These are phyloP conservation scores for Aphrophora alni DNA, from an alignment of 2,888 invertebrate genomes.

Conservation along the genomic window DNA sequence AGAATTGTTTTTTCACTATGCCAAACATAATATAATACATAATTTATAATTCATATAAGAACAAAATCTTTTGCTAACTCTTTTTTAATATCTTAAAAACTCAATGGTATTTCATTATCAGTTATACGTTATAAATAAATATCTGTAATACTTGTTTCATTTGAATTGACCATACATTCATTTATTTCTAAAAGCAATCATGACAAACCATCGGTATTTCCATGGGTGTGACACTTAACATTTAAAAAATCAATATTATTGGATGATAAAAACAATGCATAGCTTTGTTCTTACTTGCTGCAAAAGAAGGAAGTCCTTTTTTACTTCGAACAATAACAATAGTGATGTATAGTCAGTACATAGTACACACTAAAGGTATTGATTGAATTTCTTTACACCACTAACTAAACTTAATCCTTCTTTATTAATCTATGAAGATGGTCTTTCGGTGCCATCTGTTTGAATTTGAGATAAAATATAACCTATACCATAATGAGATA, in stretches of 20 bases:
- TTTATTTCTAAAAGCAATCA: not conserved
- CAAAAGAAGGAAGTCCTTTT: conserved; percentile 13
- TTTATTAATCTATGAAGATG: conserved; percentile 22
- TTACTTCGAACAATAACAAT: conserved; percentile 20
- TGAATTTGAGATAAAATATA: conserved; percentile 10
- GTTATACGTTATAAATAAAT: conserved; percentile 19
- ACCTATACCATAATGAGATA: conserved; percentile 3
- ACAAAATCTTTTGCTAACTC: not conserved
- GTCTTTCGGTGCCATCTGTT: not conserved
- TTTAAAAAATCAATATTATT: conserved; percentile 20
- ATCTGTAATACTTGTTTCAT: not conserved
- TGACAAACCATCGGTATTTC: conserved; percentile 18
- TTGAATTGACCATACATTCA: not conserved
- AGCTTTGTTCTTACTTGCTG: conserved; percentile 15
- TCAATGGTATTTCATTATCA: conserved; percentile 7
- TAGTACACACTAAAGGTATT: conserved; percentile 14
- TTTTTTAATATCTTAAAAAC: conserved; percentile 10
- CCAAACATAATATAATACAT: conserved; percentile 13
- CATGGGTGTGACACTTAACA: not conserved
- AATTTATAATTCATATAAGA: not conserved
- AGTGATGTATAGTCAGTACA: conserved; percentile 12
- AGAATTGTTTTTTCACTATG: not conserved
- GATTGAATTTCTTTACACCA: conserved; percentile 25
- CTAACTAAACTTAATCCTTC: conserved; percentile 15
- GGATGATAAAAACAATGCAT: conserved; percentile 19